Percentiles rank a stretch among this genome's conserved stretches.
These are phyloP conservation scores for Platorchestia sp. DNA, from an alignment of 1,140 invertebrate species.

Conservation along the genomic window DNA sequence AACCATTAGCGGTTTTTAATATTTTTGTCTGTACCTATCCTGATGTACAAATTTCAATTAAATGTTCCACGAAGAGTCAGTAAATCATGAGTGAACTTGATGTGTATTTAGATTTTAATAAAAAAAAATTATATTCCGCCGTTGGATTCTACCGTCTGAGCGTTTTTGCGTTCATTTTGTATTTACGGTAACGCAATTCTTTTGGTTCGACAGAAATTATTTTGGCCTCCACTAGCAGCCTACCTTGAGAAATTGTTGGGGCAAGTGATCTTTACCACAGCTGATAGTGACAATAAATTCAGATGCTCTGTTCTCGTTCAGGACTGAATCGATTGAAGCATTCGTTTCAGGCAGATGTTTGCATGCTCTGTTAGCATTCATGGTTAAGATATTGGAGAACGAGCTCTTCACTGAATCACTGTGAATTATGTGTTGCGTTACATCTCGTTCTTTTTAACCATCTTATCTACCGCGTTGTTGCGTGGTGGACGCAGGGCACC, in stretches of 20 bases:
- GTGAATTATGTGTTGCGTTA: background rate
- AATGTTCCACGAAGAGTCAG: background rate
- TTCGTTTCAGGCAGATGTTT: background rate
- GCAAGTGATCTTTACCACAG: constrained; percentile 27
- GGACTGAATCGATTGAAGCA: background rate
- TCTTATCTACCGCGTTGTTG: background rate
- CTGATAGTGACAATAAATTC: background rate
- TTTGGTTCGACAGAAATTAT: background rate
- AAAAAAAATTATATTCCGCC: background rate
- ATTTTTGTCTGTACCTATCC: background rate
- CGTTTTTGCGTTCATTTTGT: background rate
- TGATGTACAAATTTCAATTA: background rate
- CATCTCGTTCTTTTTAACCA: background rate
- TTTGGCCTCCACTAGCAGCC: background rate
- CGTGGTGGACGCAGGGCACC: background rate
- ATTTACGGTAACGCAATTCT: background rate
- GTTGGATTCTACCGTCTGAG: background rate
- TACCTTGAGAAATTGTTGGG: constrained; percentile 3
- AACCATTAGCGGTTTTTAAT: too few relatives aligned
- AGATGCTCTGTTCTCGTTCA: background rate
- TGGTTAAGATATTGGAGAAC: background rate
- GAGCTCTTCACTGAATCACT: background rate
- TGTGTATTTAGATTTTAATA: background rate
- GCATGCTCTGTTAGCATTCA: background rate
- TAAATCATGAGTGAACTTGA: background rate